Evolutionary conservation across 2,797 vertebrate species (phyloP).

Genomic region (Sebastes diaconus): DNA sequence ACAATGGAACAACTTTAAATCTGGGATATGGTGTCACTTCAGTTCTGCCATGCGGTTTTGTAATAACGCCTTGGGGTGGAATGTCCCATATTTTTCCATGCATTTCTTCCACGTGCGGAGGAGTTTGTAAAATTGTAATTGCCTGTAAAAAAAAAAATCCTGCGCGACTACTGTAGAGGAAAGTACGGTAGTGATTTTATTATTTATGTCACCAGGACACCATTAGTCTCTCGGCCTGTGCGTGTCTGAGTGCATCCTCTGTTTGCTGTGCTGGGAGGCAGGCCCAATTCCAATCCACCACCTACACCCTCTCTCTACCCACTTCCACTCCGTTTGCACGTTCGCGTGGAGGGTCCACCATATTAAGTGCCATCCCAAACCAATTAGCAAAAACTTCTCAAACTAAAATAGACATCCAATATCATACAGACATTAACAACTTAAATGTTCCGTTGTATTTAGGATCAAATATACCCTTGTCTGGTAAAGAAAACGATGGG

Average conservation of each 20-base stretch:
- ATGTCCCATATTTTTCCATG: constrained; percentile 5
- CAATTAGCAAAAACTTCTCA: no score
- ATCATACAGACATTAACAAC: no score
- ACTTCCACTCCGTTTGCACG: no score
- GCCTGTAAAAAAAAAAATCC: neutral
- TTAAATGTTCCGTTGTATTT: no score
- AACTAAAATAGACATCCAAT: no score
- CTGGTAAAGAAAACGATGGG: no score
- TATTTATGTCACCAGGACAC: neutral
- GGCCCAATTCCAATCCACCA: no score
- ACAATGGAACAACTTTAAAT: constrained; percentile 19
- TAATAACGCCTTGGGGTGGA: neutral
- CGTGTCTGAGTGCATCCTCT: no score
- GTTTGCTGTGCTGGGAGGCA: neutral
- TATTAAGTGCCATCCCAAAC: no score
- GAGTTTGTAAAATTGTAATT: constrained; percentile 10
- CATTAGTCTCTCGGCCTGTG: neutral
- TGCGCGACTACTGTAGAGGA: neutral
- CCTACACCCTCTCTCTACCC: no score
- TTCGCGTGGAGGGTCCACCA: no score
- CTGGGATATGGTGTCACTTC: constrained; percentile 12
- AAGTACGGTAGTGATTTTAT: neutral
- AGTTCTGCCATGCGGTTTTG: neutral
- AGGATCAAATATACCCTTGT: no score
- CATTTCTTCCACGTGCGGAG: neutral